Percentiles rank a stretch among this genome's conserved stretches.
Conservation (phyloP, 2,113 vertebrate genomes). For the Pomatorhinus ruficollis region DNA sequence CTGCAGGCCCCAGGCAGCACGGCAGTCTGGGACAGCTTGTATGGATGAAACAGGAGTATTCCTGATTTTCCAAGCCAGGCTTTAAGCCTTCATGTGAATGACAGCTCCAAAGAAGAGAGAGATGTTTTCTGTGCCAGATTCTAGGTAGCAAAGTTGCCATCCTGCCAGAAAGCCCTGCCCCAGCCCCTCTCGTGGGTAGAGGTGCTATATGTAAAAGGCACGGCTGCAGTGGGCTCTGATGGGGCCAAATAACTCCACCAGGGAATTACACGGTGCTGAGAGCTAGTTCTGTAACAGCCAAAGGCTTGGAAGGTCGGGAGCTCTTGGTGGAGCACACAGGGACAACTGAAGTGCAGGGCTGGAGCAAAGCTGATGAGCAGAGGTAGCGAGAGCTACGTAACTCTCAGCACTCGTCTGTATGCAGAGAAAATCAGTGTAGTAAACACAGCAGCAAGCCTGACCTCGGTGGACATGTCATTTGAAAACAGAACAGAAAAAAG, state of each 20-base stretch:
- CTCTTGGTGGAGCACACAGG: background rate
- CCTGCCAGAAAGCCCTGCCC: background rate
- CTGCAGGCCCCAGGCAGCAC: background rate
- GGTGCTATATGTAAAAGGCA: background rate
- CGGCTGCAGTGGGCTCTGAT: background rate
- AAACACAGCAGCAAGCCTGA: background rate
- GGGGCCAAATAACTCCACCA: background rate
- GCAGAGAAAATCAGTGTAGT: background rate
- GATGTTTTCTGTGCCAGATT: background rate
- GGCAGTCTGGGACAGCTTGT: background rate
- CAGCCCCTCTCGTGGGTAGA: background rate
- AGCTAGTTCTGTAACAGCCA: background rate
- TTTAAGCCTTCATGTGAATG: background rate
- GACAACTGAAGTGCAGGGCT: background rate
- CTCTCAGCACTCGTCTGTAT: background rate
- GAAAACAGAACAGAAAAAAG: background rate
- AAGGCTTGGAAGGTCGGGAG: background rate
- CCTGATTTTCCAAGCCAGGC: background rate
- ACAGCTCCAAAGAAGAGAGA: background rate
- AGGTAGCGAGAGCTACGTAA: accelerated
- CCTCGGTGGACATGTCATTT: background rate
- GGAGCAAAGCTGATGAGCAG: background rate
- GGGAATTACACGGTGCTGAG: accelerated
- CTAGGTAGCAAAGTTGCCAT: background rate
- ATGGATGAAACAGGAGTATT: background rate